Evolutionary conservation across 2,113 vertebrate genomes (phyloP), one percentile per base, ranked within the genome.

Genomic region (Sylvia atricapilla): DNA sequence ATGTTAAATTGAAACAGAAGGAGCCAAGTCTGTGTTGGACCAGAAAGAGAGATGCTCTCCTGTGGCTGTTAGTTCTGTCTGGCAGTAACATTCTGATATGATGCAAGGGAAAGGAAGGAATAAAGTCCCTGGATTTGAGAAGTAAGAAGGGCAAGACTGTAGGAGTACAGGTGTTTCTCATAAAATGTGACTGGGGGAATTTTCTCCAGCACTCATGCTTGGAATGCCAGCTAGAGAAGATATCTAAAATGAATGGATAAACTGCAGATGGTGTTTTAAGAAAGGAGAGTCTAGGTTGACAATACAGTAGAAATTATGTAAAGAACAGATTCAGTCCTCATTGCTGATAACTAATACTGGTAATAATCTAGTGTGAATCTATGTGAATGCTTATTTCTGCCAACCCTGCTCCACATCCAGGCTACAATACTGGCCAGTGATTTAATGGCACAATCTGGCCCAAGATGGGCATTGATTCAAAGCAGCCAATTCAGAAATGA

Each of bases 381-480:
- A 60, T 64, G 28, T 62, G 46, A 62, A 23, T 70, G 52, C 58
- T 43, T 94, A 4, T 52, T 94, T 94, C 69, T 96, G 93, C 89
- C 93, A 96, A 67, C 30, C 4, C 30, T 58, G 43, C 33, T 87
- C 91, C 78, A 44, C 39, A 91, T 84, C 58, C 79, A 91, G 84
- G 70, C 77, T 84, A 43, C 47, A 79, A 43, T 39, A 86, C 60
- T 56, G 69, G 94, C 87, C 83, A 87, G 62, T 68, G 58, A 22
- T 93, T 92, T 96, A 96, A 96, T 33, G 80, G 91, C 43, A 59
- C 95, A 97, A 72, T 95, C 96, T 97, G 97, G 95, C 91, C 81
- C 49, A 69, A 89, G 66, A 75, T 39, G 66, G 95, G 94, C 96
- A 95, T 52, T n/a, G 67, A 80, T 58, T 90, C 94, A 96, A 96